Evolutionary conservation across 2,797 vertebrate species (phyloP), one percentile per base, ranked within the genome.

Genomic region (Onychomys arenicola): DNA sequence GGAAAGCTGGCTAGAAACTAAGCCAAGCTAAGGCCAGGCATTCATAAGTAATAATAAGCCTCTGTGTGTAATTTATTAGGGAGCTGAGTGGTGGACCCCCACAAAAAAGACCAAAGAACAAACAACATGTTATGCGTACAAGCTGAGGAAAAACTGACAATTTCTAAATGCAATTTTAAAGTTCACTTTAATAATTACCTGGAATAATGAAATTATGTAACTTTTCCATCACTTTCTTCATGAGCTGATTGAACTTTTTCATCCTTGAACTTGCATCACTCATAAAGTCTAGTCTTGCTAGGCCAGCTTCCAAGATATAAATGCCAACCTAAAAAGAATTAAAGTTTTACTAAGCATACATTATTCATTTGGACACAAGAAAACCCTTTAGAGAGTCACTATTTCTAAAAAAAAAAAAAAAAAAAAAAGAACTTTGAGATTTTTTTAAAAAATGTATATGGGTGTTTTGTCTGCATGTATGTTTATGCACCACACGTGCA

Each of bases 191-290:
- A 95, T 96, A 32, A 95, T 98, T 98, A 99, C 99, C 99, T 85
- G 99, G 99, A 97, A 99, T 99, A 97, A 99, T 98, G 97, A 99
- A 99, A 97, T 99, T 99, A 85, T 99, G 98, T 96, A 99, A 99
- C 89, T 99, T 99, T 97, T 99, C 99, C 99, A 99, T 99, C 71
- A 99, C 97, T 98, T 99, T 99, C 98, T 99, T 99, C 98, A 99
- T 99, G 6, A 99, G 98, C 88, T 99, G 99, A 98, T 99, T 99
- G 86, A 99, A 99, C 98, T 99, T 99, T 98, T 99, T 99, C 97
- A 99, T 98, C 94, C 99, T 99, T 96, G 99, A 98, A 93, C 98
- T 99, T 98, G 99, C 99, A 97, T 99, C 99, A 84, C 99, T 99
- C 93, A 99, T 98, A 97, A 99, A 99, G 89, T 99, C 99, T 0